Base-by-base conservation (phyloP, 1,140 invertebrate species). In the Cotesia chilonis region DNA sequence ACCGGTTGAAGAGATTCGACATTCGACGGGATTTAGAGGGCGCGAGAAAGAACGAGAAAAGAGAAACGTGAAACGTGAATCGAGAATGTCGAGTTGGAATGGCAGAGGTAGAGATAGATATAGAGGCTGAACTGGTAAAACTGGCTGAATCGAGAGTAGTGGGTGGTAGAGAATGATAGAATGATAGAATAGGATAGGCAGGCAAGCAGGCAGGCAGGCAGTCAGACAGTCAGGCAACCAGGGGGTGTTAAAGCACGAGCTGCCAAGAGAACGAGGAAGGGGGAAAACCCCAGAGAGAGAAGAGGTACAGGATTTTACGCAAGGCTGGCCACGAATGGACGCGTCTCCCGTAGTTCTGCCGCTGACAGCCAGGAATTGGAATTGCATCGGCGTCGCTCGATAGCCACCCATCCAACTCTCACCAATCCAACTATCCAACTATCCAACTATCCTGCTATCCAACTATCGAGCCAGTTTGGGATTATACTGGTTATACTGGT, bases 331-430 rank as follows among this genome's bases (percentile, higher is more conserved):
- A 84, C 85, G 84, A 87, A 87, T 87, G 84, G 85, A 87, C 84
- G 84, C 85, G 85, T 86, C 85, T 87, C 84, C 82, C 84, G 83
- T 81, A 83, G 84, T 80, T 84, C 85, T 87, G 85, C 83, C 83
- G 85, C 85, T 87, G 85, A 87, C 85, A 87, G 85, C 84, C 82
- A 86, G 84, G 85, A 87, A 86, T 87, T 87, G 85, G 85, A 86
- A 87, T 87, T 86, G 85, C 85, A 87, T 87, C 84, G 84, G 85
- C 84, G 80, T 84, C 84, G 84, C 83, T 86, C 85, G 84, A 85
- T 87, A 85, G 82, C 82, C 83, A 84, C 55, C 71, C 70, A 70
- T 79, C 80, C 77, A 77, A 76, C 76, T 28, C 28, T 28, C 28
- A 28, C 28, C 28, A 28, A 28, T 28, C 28, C 28, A 28, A 28